phyloP scores from a whole-genome alignment of 1,140 invertebrate species.

The Cheumatopsyche charites region DNA sequence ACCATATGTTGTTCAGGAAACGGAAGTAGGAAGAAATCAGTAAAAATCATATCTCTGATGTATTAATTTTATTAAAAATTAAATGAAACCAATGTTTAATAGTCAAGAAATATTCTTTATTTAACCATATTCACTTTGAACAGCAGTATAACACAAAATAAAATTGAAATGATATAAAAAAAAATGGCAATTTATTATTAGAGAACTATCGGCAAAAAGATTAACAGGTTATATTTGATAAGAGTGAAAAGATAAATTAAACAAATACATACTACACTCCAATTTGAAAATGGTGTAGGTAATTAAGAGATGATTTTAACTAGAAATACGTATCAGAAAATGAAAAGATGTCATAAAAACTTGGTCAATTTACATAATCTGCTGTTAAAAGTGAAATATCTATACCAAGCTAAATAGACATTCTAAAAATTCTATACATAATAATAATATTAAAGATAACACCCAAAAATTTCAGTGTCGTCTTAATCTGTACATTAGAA shows the following conservation, averaged over 20 bases:
- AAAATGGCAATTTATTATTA: no score
- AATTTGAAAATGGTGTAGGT: no score
- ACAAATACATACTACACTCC: no score
- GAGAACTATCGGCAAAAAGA: no score
- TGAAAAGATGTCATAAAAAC: neutral
- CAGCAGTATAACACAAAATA: conserved; percentile 35
- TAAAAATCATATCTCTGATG: no score
- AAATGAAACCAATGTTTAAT: conserved; percentile 4
- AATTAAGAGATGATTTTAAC: no score
- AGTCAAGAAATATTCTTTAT: conserved; percentile 45
- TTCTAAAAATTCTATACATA: conserved; percentile 41
- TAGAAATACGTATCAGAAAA: neutral
- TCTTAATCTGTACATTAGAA: conserved; percentile 49
- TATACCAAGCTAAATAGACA: conserved; percentile 27
- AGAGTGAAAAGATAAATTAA: no score
- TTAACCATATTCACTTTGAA: conserved; percentile 41
- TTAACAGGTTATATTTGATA: no score
- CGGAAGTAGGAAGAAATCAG: neutral
- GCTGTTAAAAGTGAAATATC: conserved; percentile 43
- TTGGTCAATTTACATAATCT: conserved; percentile 12
- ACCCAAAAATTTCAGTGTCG: conserved; percentile 45
- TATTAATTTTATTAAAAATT: no score
- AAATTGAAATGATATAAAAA: no score
- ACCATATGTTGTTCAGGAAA: neutral
- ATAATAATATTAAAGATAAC: conserved; percentile 47